phyloP scores from a whole-genome alignment of 2,888 invertebrate species.

The Sesia apiformis region DNA sequence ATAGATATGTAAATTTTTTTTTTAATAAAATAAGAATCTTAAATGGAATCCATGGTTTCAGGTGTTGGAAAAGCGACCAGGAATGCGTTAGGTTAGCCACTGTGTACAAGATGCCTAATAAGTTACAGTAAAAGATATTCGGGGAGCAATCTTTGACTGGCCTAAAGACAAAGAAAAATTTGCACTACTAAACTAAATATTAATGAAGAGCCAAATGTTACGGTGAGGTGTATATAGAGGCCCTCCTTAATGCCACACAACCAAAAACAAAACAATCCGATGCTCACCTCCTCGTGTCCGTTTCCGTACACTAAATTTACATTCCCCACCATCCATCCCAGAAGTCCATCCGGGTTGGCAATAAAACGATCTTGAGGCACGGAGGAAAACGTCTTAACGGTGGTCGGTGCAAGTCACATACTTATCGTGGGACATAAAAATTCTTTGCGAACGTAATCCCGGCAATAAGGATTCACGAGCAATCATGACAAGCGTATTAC shows the following conservation, averaged over 20 bases:
- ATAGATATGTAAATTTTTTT: too few relatives aligned
- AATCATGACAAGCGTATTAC: constrained; percentile 6
- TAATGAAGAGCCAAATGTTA: too few relatives aligned
- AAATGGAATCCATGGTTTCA: too few relatives aligned
- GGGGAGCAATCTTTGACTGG: too few relatives aligned
- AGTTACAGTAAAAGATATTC: too few relatives aligned
- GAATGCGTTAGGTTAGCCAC: too few relatives aligned
- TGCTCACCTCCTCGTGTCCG: constrained; percentile 69
- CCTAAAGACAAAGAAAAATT: too few relatives aligned
- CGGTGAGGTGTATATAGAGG: too few relatives aligned
- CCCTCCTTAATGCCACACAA: constrained; percentile 45
- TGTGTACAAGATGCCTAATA: too few relatives aligned
- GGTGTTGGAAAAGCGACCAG: too few relatives aligned
- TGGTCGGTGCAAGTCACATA: constrained; percentile 14
- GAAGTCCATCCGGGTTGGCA: constrained; percentile 70
- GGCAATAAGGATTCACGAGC: constrained; percentile 11
- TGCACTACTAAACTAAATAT: too few relatives aligned
- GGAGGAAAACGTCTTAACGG: constrained; percentile 61
- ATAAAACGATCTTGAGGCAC: constrained; percentile 71
- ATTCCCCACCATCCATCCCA: constrained; percentile 70
- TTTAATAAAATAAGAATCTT: too few relatives aligned
- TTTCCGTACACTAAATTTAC: constrained; percentile 71
- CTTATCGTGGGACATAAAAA: constrained; percentile 13
- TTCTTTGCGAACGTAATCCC: background rate
- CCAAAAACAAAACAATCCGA: constrained; percentile 71